A percentile compares a stretch with the other conserved stretches of the same genome.
These are phyloP conservation scores for Fratercula arctica DNA, from an alignment of 2,797 vertebrate genomes.

Conservation along the genomic window DNA sequence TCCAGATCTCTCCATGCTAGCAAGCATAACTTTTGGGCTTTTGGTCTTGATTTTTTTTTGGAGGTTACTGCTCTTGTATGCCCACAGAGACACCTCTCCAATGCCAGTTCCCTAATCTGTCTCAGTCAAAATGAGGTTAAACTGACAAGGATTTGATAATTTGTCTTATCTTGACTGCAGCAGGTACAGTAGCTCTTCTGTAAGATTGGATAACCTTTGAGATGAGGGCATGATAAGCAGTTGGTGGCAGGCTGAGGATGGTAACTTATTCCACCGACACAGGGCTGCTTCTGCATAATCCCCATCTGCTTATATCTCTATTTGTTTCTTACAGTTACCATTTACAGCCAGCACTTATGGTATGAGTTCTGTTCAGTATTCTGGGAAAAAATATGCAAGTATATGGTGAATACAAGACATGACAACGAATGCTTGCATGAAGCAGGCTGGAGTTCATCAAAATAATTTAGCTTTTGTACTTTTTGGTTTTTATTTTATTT, in stretches of 20 bases:
- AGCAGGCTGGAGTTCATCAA: background rate
- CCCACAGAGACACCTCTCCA: background rate
- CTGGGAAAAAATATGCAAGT: background rate
- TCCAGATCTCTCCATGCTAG: background rate
- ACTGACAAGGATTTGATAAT: background rate
- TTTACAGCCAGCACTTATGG: conserved; percentile 61
- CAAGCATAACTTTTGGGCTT: background rate
- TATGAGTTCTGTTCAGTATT: conserved; percentile 49
- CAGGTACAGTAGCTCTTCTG: background rate
- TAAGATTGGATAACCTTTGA: conserved; percentile 21
- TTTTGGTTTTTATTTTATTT: background rate
- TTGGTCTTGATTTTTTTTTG: background rate
- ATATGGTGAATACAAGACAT: background rate
- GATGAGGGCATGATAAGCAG: conserved; percentile 37
- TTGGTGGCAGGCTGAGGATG: conserved; percentile 34
- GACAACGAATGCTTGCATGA: conserved; percentile 2
- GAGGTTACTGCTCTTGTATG: background rate
- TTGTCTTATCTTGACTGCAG: background rate
- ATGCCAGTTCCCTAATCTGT: background rate
- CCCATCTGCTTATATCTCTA: conserved; percentile 52
- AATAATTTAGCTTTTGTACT: background rate
- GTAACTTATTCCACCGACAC: conserved; percentile 44
- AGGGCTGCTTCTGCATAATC: conserved; percentile 53
- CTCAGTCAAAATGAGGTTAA: background rate
- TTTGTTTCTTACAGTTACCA: conserved; percentile 60